Base-by-base conservation (phyloP, 1,140 invertebrate genomes). In the Eumaeus atala region DNA sequence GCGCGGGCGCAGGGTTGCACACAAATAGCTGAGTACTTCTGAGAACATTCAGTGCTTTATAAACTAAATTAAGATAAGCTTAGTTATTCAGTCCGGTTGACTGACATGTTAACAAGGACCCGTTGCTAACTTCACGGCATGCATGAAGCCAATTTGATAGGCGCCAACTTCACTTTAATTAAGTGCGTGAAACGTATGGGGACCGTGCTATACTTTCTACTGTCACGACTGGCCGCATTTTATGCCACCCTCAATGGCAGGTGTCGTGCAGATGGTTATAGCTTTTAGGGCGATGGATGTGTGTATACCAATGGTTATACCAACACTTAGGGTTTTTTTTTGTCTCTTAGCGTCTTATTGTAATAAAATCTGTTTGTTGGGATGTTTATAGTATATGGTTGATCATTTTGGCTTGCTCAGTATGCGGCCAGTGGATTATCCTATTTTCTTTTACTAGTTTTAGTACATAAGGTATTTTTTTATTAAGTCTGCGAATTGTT, bases 21-120 rank as follows among this genome's bases (percentile, higher is more conserved):
- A 73, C 66, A 85, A 85, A 85, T 85, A 85, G 69, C 79, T 77
- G 69, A 79, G 76, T 74, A 67, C 59, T 85, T 78, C 74, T 77
- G 34, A 73, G 72, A 78, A 83, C 67, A 61, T 63, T 75, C 62
- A 59, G 58, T 62, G 58, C 57, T 66, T 28, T 28, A 28, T 28
- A 68, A 42, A 72, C 54, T 66, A 60, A 64, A 75, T 48, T 48
- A 56, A 64, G 66, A 68, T 70, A 68, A 72, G 60, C 51, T 76
- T 75, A 75, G 69, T 63, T 54, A 55, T 37, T 38, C 58, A 51
- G 61, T 36, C 59, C 59, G 48, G 55, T 67, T 67, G 63, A 64
- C 62, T 64, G 64, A 60, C 59, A n/a, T n/a, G n/a, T 63, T 54
- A 48, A 50, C 54, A 61, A 56, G 52, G 33, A 36, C 44, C 58